Evolutionary conservation across 2,113 vertebrate species (phyloP).

Genomic region (Megaptera novaeangliae): DNA sequence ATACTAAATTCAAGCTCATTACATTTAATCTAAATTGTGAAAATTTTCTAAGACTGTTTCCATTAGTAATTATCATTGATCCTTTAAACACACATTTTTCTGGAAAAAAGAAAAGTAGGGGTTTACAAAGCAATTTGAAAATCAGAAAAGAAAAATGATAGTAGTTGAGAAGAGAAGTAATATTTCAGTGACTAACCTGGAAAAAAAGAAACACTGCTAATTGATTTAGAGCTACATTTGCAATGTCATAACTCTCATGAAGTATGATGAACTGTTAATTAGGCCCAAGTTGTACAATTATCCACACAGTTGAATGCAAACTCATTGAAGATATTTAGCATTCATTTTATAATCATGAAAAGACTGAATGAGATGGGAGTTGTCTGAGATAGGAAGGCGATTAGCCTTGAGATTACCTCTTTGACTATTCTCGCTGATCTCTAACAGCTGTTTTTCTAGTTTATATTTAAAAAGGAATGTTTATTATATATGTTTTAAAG

Average conservation of each 20-base stretch:
- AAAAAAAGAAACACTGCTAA: background rate
- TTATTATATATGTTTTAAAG: background rate
- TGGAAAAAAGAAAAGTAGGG: background rate
- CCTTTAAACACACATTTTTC: background rate
- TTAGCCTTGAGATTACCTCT: background rate
- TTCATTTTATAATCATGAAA: background rate
- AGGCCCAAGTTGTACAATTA: background rate
- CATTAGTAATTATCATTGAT: background rate
- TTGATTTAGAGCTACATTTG: background rate
- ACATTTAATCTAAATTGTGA: background rate
- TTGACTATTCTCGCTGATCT: background rate
- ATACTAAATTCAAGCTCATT: background rate
- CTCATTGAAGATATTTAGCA: background rate
- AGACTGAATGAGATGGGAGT: background rate
- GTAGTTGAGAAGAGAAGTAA: background rate
- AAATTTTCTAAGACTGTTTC: background rate
- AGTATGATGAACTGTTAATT: background rate
- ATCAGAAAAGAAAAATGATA: background rate
- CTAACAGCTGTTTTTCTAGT: background rate
- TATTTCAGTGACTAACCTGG: background rate
- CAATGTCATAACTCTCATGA: background rate
- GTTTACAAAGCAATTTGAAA: background rate
- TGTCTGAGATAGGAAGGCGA: background rate
- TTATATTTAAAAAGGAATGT: background rate
- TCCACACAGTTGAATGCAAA: background rate